Base-by-base conservation (phyloP, 1,140 invertebrate genomes). In the Drosophila yakuba region DNA sequence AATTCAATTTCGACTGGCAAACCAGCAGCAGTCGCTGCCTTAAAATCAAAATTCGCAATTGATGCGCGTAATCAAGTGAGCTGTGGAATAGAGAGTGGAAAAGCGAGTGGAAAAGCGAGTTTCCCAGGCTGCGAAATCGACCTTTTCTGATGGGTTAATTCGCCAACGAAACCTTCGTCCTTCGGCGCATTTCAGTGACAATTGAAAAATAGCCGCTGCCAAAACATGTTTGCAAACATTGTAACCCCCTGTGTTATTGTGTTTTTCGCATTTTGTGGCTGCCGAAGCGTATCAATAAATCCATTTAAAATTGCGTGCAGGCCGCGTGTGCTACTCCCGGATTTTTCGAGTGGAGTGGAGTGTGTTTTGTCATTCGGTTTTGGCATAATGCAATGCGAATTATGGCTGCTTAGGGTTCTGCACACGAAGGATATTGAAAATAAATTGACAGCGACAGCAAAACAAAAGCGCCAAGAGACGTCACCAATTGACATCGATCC, bases 31-130 rank as follows among this genome's bases (percentile, higher is more conserved):
- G 67, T 17, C 56, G 50, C 55, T 81, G 10, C 74, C 80, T 80
- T 90, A 60, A 88, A 88, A 91, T 91, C 88, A 76, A 91, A 91
- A 91, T 84, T 91, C 80, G 88, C 88, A 91, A 91, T 88, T 91
- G 88, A 91, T 88, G 82, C 88, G 88, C 67, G 57, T 91, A 91
- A 91, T 91, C 79, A 83, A 90, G 75, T 77, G 44, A 60, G 51
- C 45, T 62, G 41, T 47, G 51, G 43, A 55, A 50, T 50, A 20
- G 15, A 3, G 20, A 47, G 32, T 77, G 51, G 43, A 58, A 55
- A 55, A 20, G 15, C 5, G 23, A 47, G 32, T 80, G 51, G 43
- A 58, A 55, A 55, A 20, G 15, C 5, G 23, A 47, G 32, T 80
- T 90, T 90, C 86, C 88, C 86, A 90, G 66, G 78, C 54, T 74